Conservation (phyloP, 64 coral and sea anemone species). For the Pocillopora damicornis region DNA sequence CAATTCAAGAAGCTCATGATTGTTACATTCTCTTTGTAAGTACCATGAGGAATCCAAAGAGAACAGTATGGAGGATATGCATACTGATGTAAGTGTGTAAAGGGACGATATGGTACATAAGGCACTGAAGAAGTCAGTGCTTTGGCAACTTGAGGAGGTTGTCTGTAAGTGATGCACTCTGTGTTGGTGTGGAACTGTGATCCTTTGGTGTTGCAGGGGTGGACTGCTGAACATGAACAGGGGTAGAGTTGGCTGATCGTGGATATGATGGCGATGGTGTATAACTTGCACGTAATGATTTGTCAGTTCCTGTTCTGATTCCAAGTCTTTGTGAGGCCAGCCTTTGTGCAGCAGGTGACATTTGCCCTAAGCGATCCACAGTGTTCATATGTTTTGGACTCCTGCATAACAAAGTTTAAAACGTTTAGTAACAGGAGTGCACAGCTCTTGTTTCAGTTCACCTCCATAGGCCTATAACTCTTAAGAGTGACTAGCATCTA, state of each 20-base stretch:
- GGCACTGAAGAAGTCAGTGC: slow-evolving; percentile 6
- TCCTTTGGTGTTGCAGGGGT: slow-evolving; percentile 45
- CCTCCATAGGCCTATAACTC: too few relatives aligned
- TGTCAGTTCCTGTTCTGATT: slow-evolving; percentile 85
- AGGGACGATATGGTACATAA: too few relatives aligned
- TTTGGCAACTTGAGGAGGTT: slow-evolving; percentile 76
- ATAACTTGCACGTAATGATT: slow-evolving; percentile 82
- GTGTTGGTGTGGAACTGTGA: slow-evolving; percentile 44
- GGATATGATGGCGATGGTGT: slow-evolving; percentile 60
- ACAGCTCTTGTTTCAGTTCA: too few relatives aligned
- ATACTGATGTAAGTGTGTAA: too few relatives aligned
- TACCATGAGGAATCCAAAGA: too few relatives aligned
- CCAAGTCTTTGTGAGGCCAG: slow-evolving; percentile 85
- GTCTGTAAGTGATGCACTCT: slow-evolving; percentile 63
- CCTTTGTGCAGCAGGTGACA: slow-evolving; percentile 91
- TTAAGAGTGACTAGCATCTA: too few relatives aligned
- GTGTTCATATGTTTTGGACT: slow-evolving; percentile 69
- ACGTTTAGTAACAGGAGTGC: too few relatives aligned
- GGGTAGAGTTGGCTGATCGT: slow-evolving; percentile 24
- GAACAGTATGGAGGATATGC: too few relatives aligned
- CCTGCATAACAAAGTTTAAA: slow-evolving; percentile 25
- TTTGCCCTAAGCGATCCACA: slow-evolving; percentile 59
- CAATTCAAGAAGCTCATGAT: too few relatives aligned
- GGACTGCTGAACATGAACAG: slow-evolving; percentile 2
- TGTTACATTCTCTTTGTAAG: too few relatives aligned